Percentiles rank a stretch among this genome's conserved stretches.
phyloP scores from a whole-genome alignment of 2,113 vertebrate species.

The Benitochromis conjunctus region DNA sequence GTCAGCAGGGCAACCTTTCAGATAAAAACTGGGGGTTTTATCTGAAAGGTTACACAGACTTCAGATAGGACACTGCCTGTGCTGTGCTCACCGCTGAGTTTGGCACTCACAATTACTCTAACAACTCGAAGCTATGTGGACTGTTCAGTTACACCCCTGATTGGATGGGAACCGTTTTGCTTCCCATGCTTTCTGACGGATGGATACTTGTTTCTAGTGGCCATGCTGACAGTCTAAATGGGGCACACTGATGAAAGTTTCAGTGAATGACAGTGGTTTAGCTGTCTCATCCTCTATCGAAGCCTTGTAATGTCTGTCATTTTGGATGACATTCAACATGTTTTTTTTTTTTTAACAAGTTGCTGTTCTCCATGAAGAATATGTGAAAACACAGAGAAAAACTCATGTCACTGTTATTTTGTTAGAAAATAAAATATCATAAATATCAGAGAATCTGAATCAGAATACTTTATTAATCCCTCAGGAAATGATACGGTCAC shows the following conservation, averaged over 20 bases:
- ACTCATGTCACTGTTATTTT: background rate
- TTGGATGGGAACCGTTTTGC: background rate
- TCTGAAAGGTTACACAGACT: background rate
- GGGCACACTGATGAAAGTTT: background rate
- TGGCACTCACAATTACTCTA: background rate
- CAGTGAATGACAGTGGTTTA: background rate
- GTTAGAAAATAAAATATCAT: background rate
- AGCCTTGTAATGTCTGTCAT: background rate
- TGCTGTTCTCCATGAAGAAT: background rate
- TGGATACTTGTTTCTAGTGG: background rate
- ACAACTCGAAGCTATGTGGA: background rate
- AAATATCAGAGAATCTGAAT: background rate
- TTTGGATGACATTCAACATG: background rate
- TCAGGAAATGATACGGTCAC: background rate
- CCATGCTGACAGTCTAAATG: background rate
- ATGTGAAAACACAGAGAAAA: background rate
- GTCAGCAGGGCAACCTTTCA: background rate
- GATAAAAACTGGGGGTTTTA: rapidly evolving
- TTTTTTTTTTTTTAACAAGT: background rate
- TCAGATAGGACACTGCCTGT: background rate
- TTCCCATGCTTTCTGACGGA: background rate
- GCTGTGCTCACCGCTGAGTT: background rate
- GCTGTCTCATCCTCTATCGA: rapidly evolving
- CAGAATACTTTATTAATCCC: background rate
- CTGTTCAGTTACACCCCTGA: background rate